A percentile compares a stretch with the other conserved stretches of the same genome.
These are phyloP conservation scores for Gila orcuttii DNA, from an alignment of 2,113 vertebrate species.

Conservation along the genomic window DNA sequence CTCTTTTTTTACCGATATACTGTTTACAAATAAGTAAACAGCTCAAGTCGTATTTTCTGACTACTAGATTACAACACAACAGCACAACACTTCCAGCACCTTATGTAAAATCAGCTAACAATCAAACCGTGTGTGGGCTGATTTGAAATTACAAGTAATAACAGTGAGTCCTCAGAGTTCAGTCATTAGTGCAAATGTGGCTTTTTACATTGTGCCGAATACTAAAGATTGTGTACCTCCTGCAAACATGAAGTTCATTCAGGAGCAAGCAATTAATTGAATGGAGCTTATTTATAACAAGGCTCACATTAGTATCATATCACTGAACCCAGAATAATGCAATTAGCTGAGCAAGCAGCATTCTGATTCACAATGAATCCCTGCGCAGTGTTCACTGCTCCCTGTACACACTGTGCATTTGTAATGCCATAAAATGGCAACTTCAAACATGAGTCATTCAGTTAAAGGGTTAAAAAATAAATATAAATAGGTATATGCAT, in stretches of 20 bases:
- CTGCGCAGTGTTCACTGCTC: background rate
- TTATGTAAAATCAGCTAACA: background rate
- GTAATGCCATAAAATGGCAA: no score
- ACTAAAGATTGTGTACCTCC: background rate
- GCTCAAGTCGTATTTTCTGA: background rate
- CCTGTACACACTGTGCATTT: background rate
- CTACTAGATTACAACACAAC: background rate
- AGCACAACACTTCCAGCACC: background rate
- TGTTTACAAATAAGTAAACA: background rate
- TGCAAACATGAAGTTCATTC: background rate
- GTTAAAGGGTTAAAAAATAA: no score
- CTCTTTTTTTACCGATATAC: background rate
- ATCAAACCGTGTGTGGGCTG: constrained; percentile 16
- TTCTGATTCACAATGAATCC: background rate
- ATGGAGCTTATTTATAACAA: constrained; percentile 29
- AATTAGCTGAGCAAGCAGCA: constrained; percentile 13
- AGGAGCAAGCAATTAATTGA: background rate
- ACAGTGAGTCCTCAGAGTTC: background rate
- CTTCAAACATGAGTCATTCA: no score
- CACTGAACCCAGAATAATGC: constrained; percentile 12
- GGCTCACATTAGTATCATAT: constrained; percentile 25
- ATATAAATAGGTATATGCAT: no score
- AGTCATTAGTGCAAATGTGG: constrained; percentile 11
- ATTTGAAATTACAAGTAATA: constrained; percentile 27
- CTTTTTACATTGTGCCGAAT: background rate